Evolutionary conservation across 1,140 invertebrate genomes (phyloP).

Genomic region (Bradysia coprophila): DNA sequence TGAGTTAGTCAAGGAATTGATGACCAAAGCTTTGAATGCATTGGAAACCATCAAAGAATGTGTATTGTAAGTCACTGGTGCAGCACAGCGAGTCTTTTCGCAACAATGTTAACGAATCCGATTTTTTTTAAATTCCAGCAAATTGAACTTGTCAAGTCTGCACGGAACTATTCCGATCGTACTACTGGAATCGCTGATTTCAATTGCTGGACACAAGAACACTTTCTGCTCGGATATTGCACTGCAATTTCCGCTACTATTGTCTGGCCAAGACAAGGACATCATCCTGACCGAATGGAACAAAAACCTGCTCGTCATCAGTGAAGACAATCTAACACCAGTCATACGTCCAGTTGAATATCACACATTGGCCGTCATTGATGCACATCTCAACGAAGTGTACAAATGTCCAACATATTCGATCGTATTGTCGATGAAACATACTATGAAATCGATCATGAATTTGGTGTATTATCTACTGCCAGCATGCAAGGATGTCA

Average conservation of each 20-base stretch:
- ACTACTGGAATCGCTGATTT: slow-evolving; percentile 15
- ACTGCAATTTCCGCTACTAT: slow-evolving; percentile 15
- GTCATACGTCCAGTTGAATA: slow-evolving; percentile 15
- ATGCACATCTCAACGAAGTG: slow-evolving; percentile 17
- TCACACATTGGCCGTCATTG: slow-evolving; percentile 18
- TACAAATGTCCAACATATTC: slow-evolving; percentile 13
- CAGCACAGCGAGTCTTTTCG: no score
- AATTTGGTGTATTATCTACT: slow-evolving; percentile 17
- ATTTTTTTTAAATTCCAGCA: background rate
- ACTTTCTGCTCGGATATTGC: slow-evolving; percentile 17
- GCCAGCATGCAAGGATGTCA: slow-evolving; percentile 6
- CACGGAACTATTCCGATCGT: slow-evolving; percentile 13
- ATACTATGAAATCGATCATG: slow-evolving; percentile 17
- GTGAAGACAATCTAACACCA: slow-evolving; percentile 13
- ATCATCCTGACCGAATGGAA: slow-evolving; percentile 19
- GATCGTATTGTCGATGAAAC: slow-evolving; percentile 18
- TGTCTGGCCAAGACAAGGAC: slow-evolving; percentile 21
- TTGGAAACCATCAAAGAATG: slow-evolving; percentile 13
- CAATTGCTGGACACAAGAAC: slow-evolving; percentile 19
- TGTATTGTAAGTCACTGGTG: slow-evolving; percentile 6
- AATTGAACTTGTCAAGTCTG: slow-evolving; percentile 16
- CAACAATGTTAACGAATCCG: background rate
- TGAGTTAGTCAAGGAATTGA: slow-evolving; percentile 7
- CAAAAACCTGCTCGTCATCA: slow-evolving; percentile 15
- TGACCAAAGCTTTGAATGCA: slow-evolving; percentile 13